phyloP scores from a whole-genome alignment of 2,888 invertebrate genomes.

The Luffia ferchaultella region DNA sequence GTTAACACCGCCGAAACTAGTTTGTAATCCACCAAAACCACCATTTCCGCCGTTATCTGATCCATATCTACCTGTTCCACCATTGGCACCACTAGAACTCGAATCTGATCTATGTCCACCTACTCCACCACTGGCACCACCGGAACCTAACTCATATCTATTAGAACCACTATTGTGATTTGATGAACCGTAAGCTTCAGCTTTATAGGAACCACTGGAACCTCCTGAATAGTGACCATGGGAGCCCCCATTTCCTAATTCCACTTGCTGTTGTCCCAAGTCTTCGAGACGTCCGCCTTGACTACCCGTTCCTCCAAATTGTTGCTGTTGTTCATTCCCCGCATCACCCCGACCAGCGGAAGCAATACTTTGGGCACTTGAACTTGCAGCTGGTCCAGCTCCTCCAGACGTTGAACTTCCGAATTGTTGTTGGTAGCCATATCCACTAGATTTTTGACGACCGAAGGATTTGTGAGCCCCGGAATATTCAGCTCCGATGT shows the following conservation, averaged over 20 bases:
- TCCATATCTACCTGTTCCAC: too few species aligned
- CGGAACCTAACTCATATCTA: too few species aligned
- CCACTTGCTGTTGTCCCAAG: neutral
- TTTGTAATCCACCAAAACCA: neutral
- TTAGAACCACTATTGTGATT: too few species aligned
- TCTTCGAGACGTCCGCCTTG: neutral
- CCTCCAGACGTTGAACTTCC: neutral
- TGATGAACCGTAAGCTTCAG: too few species aligned
- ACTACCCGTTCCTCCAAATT: too few species aligned
- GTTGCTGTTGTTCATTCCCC: neutral
- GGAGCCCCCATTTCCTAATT: too few species aligned
- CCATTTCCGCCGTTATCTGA: neutral
- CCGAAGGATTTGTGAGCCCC: neutral
- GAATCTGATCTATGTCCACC: too few species aligned
- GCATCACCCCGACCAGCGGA: neutral
- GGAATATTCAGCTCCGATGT: neutral
- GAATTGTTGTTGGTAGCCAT: neutral
- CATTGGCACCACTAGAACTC: too few species aligned
- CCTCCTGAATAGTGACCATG: too few species aligned
- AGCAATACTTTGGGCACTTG: neutral
- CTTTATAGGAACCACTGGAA: too few species aligned
- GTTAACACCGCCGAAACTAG: neutral
- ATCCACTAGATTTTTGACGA: neutral
- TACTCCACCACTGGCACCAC: too few species aligned
- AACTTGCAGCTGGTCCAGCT: neutral